These are phyloP conservation scores for Brachirus orientalis DNA, from an alignment of 2,113 vertebrate genomes.

Conservation along the genomic window DNA sequence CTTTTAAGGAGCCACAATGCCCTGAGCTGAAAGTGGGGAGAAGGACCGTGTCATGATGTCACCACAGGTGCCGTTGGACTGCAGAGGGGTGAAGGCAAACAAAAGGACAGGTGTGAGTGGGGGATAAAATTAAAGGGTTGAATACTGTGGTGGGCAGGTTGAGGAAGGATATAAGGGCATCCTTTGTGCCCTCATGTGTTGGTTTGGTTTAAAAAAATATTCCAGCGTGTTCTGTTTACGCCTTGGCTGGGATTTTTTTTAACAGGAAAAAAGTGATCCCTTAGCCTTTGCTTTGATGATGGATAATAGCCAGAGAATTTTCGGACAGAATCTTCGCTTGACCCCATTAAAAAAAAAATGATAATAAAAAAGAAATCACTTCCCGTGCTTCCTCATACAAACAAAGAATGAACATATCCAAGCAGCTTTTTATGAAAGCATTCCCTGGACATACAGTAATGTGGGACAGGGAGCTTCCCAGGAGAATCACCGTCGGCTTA, in stretches of 20 bases:
- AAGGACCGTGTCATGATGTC: constrained; percentile 62
- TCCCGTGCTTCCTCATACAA: constrained; percentile 28
- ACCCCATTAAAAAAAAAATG: no score
- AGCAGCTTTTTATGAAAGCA: constrained; percentile 21
- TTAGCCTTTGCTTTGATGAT: constrained; percentile 39
- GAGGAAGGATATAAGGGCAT: constrained; percentile 25
- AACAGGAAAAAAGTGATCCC: constrained; percentile 1
- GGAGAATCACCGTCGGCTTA: constrained; percentile 52
- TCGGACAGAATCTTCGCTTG: constrained; percentile 36
- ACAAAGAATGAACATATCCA: constrained; percentile 21
- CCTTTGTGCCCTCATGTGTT: constrained; percentile 23
- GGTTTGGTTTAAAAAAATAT: background rate
- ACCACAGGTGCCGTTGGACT: constrained; percentile 59
- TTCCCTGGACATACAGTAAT: constrained; percentile 20
- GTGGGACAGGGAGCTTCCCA: constrained; percentile 53
- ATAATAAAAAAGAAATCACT: background rate
- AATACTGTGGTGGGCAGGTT: constrained; percentile 5
- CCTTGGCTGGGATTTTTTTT: background rate
- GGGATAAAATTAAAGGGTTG: constrained; percentile 5
- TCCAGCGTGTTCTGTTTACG: background rate
- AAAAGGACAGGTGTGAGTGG: constrained; percentile 67
- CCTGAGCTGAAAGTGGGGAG: constrained; percentile 32
- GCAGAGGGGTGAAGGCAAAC: constrained; percentile 33
- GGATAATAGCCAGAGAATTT: constrained; percentile 42
- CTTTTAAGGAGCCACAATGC: constrained; percentile 56